Conservation (phyloP, 2,888 invertebrate genomes). For the Amiota minor region DNA sequence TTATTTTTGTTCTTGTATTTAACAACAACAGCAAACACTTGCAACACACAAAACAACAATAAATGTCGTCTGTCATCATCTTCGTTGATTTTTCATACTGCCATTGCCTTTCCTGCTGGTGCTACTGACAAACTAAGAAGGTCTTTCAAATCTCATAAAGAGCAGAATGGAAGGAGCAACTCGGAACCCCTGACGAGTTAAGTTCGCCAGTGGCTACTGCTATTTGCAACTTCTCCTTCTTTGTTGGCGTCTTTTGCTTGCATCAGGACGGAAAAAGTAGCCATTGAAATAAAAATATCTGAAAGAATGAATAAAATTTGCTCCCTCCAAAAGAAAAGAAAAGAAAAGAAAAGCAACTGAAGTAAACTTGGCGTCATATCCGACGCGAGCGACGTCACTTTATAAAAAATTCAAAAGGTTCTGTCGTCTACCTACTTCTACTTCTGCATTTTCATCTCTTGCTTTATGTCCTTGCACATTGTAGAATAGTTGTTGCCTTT, state of each 20-base stretch:
- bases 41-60: constrained; percentile 1
- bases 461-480: background rate
- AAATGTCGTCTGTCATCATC: constrained; percentile 1
- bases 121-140: too few relatives aligned
- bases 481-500: background rate
- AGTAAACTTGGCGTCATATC: constrained; percentile 33
- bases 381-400: constrained; percentile 44
- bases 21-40: background rate
- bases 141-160: too few relatives aligned
- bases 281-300: constrained; percentile 6
- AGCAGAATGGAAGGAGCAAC: too few relatives aligned
- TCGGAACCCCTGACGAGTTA: too few relatives aligned
- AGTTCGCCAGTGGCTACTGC: background rate
- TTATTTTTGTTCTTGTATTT: constrained; percentile 3
- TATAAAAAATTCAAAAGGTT: constrained; percentile 64
- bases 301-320: background rate
- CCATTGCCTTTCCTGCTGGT: too few relatives aligned
- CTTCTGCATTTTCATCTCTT: background rate
- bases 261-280: constrained; percentile 1
- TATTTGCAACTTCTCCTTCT: background rate
- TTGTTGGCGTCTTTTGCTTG: background rate
- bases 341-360: background rate
- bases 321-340: background rate
- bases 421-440: constrained; percentile 43
- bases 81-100: too few relatives aligned